phyloP scores from a whole-genome alignment of 2,113 vertebrate genomes.

The Arvicanthis niloticus region DNA sequence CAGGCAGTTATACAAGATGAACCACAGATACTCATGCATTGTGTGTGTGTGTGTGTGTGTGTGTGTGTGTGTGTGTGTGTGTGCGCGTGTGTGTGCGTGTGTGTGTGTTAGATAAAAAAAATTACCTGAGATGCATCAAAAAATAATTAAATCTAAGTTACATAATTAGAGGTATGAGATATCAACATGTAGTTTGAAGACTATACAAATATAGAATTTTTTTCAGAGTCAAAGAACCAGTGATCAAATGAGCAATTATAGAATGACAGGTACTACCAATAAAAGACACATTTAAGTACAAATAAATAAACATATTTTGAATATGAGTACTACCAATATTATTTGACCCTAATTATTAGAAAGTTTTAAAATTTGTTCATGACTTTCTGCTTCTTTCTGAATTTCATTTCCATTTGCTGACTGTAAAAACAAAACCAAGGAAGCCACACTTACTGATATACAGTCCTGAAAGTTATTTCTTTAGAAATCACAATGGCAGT shows the following conservation, averaged over 20 bases:
- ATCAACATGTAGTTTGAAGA: not conserved
- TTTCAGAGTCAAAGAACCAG: not conserved
- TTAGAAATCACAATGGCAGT: constrained; percentile 40
- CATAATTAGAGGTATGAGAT: not conserved
- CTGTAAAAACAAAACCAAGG: constrained; percentile 30
- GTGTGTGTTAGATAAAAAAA: not conserved
- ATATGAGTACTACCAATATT: not conserved
- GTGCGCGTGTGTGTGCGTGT: not conserved
- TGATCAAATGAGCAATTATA: not conserved
- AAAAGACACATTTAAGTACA: not conserved
- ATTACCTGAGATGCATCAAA: not conserved
- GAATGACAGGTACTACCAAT: not conserved
- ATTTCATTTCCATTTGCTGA: constrained; percentile 44
- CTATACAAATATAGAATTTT: not conserved
- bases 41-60: not conserved
- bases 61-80: not conserved
- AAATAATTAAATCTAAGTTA: not conserved
- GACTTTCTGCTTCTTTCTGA: not conserved
- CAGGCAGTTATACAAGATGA: no score
- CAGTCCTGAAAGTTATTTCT: constrained; percentile 9
- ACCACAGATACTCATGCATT: not conserved
- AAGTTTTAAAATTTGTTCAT: not conserved
- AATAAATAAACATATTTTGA: not conserved
- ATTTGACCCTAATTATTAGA: not conserved
- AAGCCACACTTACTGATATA: constrained; percentile 13